A percentile compares a stretch with the other conserved stretches of the same genome.
Conservation (phyloP, 2,888 invertebrate species). For the Phyllotreta striolata region DNA sequence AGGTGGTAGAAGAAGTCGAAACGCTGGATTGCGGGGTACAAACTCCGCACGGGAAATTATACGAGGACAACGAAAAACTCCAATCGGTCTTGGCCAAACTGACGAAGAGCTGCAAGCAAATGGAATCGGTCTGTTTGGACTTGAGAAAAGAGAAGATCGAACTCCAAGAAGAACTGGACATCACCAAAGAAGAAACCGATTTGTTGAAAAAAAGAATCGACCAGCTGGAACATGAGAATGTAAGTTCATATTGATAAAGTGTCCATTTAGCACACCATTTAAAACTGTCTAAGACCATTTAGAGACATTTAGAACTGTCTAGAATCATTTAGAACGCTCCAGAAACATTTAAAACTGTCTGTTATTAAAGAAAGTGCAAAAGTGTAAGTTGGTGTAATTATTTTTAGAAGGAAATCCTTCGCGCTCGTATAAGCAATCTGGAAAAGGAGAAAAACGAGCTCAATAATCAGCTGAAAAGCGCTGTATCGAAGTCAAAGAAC, state of each 20-base stretch:
- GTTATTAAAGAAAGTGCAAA: too few species aligned
- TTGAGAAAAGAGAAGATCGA: conserved; percentile 56
- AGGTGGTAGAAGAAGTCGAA: conserved; percentile 39
- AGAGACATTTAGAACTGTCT: too few species aligned
- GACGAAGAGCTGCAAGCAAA: conserved; percentile 56
- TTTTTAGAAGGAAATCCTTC: conserved; percentile 42
- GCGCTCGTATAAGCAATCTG: conserved; percentile 40
- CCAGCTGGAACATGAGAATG: conserved; percentile 53
- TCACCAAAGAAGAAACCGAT: conserved; percentile 51
- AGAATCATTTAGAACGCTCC: too few species aligned
- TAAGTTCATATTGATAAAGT: conserved; percentile 37
- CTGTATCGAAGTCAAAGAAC: conserved; percentile 44
- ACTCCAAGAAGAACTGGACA: conserved; percentile 51
- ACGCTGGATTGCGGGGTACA: conserved; percentile 43
- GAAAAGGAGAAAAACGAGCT: conserved; percentile 47
- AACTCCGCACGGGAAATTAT: conserved; percentile 48
- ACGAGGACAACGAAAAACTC: conserved; percentile 52
- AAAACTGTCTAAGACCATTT: too few species aligned
- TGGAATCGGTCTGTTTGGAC: conserved; percentile 56
- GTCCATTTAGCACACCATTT: too few species aligned
- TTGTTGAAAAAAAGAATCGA: conserved; percentile 52
- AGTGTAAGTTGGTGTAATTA: too few species aligned
- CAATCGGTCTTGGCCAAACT: conserved; percentile 58
- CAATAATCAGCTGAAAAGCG: conserved; percentile 39
- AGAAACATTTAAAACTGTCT: too few species aligned